phyloP scores from a whole-genome alignment of 1,140 invertebrate species.

The Diachasmimorpha longicaudata region DNA sequence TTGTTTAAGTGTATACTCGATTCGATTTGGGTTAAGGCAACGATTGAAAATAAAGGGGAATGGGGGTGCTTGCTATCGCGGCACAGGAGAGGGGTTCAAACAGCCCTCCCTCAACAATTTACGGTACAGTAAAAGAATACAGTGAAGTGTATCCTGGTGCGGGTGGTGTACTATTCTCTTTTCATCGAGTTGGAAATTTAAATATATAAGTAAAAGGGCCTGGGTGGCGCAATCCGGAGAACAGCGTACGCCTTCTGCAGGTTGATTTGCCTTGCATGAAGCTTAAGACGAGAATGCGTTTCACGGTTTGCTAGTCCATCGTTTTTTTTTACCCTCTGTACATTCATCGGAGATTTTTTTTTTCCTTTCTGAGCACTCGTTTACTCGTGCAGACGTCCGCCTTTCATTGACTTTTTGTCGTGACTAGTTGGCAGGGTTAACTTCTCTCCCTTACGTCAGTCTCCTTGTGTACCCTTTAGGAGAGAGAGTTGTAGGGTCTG shows the following conservation, averaged over 20 bases:
- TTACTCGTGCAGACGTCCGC: neutral
- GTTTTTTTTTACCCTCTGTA: neutral
- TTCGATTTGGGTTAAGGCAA: conserved; percentile 51
- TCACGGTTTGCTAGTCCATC: conserved; percentile 29
- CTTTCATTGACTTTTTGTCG: conserved; percentile 36
- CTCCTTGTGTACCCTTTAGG: neutral
- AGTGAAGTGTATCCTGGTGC: conserved; percentile 1
- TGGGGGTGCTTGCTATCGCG: neutral
- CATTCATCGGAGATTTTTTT: neutral
- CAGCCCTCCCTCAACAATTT: neutral
- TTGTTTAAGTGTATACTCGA: conserved; percentile 62
- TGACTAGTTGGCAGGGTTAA: neutral
- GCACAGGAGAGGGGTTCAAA: neutral
- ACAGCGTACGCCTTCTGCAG: conserved; percentile 45
- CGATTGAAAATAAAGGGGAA: neutral
- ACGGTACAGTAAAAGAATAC: neutral
- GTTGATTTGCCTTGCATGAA: conserved; percentile 63
- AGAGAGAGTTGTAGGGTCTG: no score
- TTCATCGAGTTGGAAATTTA: conserved; percentile 44
- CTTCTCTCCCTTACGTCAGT: conserved; percentile 19
- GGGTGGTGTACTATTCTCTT: neutral
- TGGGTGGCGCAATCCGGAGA: conserved; percentile 45
- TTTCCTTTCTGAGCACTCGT: neutral
- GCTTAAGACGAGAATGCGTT: conserved; percentile 46
- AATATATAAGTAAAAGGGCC: conserved; percentile 59